Conservation (phyloP, 1,140 invertebrate genomes). For the Drosophila rhopaloa region DNA sequence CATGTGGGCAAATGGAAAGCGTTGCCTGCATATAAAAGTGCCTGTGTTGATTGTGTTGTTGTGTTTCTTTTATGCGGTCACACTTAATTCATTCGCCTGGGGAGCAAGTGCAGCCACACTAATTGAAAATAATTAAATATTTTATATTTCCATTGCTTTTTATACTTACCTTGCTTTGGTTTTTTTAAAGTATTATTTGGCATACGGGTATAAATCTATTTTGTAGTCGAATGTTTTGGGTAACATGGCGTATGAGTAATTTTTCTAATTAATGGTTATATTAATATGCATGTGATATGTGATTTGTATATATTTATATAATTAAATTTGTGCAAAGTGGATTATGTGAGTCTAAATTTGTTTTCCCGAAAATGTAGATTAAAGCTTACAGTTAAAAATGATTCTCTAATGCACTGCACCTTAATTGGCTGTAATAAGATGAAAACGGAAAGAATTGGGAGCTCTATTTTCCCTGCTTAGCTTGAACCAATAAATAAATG, state of each 20-base stretch:
- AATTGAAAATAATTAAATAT: background rate
- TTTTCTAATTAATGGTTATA: too few species aligned
- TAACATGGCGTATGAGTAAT: too few species aligned
- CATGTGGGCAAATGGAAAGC: conserved; percentile 18
- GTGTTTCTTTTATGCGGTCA: background rate
- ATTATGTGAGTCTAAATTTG: too few species aligned
- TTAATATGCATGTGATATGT: too few species aligned
- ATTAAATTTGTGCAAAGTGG: too few species aligned
- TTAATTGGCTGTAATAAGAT: background rate
- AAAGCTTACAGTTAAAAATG: too few species aligned
- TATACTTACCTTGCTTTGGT: too few species aligned
- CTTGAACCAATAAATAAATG: background rate
- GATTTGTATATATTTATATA: too few species aligned
- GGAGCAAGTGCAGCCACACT: background rate
- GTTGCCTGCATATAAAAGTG: conserved; percentile 34
- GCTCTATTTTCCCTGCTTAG: background rate
- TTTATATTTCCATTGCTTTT: background rate
- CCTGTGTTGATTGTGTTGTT: conserved; percentile 11
- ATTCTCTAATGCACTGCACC: background rate
- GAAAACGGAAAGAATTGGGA: background rate
- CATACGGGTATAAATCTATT: too few species aligned
- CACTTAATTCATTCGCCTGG: conserved; percentile 7
- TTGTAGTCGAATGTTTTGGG: too few species aligned
- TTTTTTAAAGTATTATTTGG: too few species aligned
- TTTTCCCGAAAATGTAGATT: too few species aligned